These are phyloP conservation scores for Tachypleus tridentatus DNA, from an alignment of 1,140 invertebrate species.

Conservation along the genomic window DNA sequence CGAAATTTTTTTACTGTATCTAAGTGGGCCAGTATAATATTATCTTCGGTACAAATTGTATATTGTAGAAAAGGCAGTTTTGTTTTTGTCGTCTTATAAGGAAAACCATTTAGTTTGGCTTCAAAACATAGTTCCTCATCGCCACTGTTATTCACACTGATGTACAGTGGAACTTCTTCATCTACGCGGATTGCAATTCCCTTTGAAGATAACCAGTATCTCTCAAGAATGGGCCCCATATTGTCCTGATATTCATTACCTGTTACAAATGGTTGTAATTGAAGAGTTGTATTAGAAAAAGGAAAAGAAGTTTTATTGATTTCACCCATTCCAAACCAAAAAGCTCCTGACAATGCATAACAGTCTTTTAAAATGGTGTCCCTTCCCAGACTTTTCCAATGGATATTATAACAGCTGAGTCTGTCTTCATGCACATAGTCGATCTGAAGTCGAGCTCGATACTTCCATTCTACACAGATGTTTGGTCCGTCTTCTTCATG, in stretches of 20 bases:
- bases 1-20: slow-evolving; percentile 41
- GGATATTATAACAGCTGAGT: slow-evolving; percentile 54
- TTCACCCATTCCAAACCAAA: slow-evolving; percentile 50
- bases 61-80: slow-evolving; percentile 55
- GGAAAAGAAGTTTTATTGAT: slow-evolving; percentile 63
- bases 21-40: slow-evolving; percentile 60
- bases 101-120: slow-evolving; percentile 51
- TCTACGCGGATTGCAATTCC: slow-evolving; percentile 66
- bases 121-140: slow-evolving; percentile 55
- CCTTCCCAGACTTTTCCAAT: slow-evolving; percentile 56
- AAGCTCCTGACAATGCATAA: slow-evolving; percentile 48
- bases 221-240: slow-evolving; percentile 64
- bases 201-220: slow-evolving; percentile 72
- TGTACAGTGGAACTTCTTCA: slow-evolving; percentile 59
- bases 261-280: slow-evolving; percentile 64
- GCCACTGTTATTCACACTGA: slow-evolving; percentile 34
- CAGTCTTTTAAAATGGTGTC: slow-evolving; percentile 57
- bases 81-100: slow-evolving; percentile 54
- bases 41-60: slow-evolving; percentile 64
- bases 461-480: slow-evolving; percentile 26
- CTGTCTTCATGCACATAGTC: slow-evolving; percentile 15
- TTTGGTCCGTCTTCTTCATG: slow-evolving; percentile 11
- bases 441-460: slow-evolving; percentile 21
- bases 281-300: slow-evolving; percentile 53
- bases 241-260: slow-evolving; percentile 49